Conservation (phyloP, 2,113 vertebrate genomes). For the Trichomycterus rosablanca region DNA sequence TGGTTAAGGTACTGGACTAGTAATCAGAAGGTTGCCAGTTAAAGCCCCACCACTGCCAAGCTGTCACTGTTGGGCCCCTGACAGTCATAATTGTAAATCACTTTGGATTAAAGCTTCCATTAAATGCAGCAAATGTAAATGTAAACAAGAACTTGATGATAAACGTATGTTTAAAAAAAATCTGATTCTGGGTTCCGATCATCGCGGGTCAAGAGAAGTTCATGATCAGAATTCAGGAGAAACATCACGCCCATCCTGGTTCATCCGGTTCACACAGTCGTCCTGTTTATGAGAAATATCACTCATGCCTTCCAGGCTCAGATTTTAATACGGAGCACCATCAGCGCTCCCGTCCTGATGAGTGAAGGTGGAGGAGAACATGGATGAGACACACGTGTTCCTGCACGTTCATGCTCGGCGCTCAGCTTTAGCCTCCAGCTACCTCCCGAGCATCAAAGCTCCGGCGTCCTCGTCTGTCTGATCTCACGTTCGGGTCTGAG, state of each 20-base stretch:
- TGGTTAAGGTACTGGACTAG: too few relatives aligned
- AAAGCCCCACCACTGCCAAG: too few relatives aligned
- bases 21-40: too few relatives aligned
- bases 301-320: too few relatives aligned
- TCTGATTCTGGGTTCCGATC: not conserved
- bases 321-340: too few relatives aligned
- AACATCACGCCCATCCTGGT: not conserved
- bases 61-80: too few relatives aligned
- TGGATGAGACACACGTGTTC: slow-evolving; percentile 43
- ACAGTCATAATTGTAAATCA: too few relatives aligned
- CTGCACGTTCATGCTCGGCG: slow-evolving; percentile 46
- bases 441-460: slow-evolving; percentile 35
- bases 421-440: slow-evolving; percentile 41
- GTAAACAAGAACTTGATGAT: too few relatives aligned
- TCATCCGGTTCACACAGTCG: not conserved
- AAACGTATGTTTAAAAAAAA: too few relatives aligned
- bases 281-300: too few relatives aligned
- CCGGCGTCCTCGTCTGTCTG: slow-evolving; percentile 44
- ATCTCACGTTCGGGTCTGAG: slow-evolving; percentile 47
- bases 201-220: not conserved
- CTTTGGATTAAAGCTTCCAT: too few relatives aligned
- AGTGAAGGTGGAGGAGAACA: slow-evolving; percentile 6
- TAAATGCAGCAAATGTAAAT: too few relatives aligned
- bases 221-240: not conserved
- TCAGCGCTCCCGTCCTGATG: slow-evolving; percentile 9